Evolutionary conservation across 2,113 vertebrate species (phyloP), one percentile per base, ranked within the genome.

Genomic region (Spizaetus ornatus): DNA sequence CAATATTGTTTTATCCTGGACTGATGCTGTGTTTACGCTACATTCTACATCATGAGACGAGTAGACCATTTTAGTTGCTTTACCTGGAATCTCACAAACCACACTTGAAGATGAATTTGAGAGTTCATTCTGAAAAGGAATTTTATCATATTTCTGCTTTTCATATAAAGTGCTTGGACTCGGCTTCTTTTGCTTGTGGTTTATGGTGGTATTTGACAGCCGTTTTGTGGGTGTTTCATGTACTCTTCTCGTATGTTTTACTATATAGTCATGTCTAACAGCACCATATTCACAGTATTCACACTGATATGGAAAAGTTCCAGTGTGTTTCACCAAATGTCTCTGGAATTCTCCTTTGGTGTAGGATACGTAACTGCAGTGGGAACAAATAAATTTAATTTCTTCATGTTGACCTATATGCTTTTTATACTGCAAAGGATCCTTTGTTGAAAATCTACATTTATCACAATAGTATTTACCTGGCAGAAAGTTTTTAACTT

Each of bases 281-380:
- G 99, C 99, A 59, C 99, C 99, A 21, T 99, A 99, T 42, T 99
- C 98, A 70, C 99, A 99, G 94, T 99, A 99, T 27, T 98, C 98
- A 94, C 99, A 99, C 11, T 96, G 98, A 74, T 98, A 99, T 0
- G 98, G 99, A 95, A 99, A 99, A 11, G 98, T 98, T 43, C 98
- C 98, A 2, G 98, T 99, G 89, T 99, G 99, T 32, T 98, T 98
- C 78, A 99, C 99, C 88, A 99, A 80, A 93, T 99, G 99, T 27
- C 98, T 97, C 79, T 99, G 98, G 31, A 99, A 98, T 95, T 99
- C 99, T 3, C 98, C 98, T 97, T 99, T 99, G 2, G 99, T 99
- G 91, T 98, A 99, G 0, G 98, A 99, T 10, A 99, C 48, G 3
- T 98, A 98, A 95, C 97, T 98, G 94, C 99, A 99, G 81, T 98